These are phyloP conservation scores for Balaeniceps rex DNA, from an alignment of 2,113 vertebrate genomes.

Conservation along the genomic window DNA sequence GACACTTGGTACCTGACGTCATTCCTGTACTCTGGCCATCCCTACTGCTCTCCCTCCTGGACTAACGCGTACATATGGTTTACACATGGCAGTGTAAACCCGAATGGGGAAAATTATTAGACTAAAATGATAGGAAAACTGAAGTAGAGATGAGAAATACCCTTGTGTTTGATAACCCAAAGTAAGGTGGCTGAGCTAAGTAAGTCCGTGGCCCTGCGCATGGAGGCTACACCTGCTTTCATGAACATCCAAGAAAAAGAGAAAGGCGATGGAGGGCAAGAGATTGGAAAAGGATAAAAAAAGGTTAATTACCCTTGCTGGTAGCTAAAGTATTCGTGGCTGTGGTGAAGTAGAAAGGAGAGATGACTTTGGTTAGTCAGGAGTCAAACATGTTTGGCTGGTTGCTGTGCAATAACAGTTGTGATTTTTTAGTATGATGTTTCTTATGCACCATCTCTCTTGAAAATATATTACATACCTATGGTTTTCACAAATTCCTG, in stretches of 20 bases:
- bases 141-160: not conserved
- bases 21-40: not conserved
- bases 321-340: not conserved
- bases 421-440: not conserved
- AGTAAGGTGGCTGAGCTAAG: not conserved
- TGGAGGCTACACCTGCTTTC: not conserved
- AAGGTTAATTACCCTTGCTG: not conserved
- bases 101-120: not conserved
- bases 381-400: not conserved
- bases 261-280: not conserved
- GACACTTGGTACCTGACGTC: not conserved
- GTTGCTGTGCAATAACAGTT: not conserved
- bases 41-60: not conserved
- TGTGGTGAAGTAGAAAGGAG: not conserved
- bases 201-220: not conserved
- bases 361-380: not conserved
- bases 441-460: not conserved
- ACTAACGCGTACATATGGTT: accelerated
- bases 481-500: slow-evolving; percentile 10
- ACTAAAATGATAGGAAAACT: not conserved
- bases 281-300: not conserved
- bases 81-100: not conserved
- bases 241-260: not conserved
- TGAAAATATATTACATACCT: not conserved
- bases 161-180: not conserved